phyloP scores from a whole-genome alignment of 2,888 invertebrate genomes.

The Carterocephalus palaemon region DNA sequence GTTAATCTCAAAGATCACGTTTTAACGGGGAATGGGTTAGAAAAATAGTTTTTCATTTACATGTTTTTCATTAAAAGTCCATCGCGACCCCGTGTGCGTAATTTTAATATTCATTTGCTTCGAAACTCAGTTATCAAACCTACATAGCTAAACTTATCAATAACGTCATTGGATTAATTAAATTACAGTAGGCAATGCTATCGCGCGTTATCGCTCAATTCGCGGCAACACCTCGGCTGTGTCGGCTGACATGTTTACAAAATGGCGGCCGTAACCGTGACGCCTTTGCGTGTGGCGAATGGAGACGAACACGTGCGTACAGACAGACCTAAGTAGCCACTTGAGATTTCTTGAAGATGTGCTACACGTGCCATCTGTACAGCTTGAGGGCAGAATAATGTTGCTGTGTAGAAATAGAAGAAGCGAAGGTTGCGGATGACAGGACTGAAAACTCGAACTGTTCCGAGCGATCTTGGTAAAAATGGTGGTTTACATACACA shows the following conservation, averaged over 20 bases:
- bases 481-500: no score
- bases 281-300: slow-evolving; percentile 18
- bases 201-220: slow-evolving; percentile 27
- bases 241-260: slow-evolving; percentile 59
- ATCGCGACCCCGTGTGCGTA: neutral
- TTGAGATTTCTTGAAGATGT: no score
- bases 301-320: slow-evolving; percentile 35
- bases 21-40: no score
- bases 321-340: no score
- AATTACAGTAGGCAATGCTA: slow-evolving; percentile 10
- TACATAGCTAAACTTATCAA: slow-evolving; percentile 1
- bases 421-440: no score
- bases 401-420: no score
- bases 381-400: no score
- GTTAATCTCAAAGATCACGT: no score
- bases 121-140: neutral
- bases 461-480: no score
- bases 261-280: slow-evolving; percentile 46
- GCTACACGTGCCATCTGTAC: no score
- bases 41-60: neutral
- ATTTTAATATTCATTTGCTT: neutral
- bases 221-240: slow-evolving; percentile 37
- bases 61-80: neutral
- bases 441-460: no score
- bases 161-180: slow-evolving; percentile 10